Conservation (phyloP, 2,888 invertebrate species). For the Hirtodrosophila trivittata region DNA sequence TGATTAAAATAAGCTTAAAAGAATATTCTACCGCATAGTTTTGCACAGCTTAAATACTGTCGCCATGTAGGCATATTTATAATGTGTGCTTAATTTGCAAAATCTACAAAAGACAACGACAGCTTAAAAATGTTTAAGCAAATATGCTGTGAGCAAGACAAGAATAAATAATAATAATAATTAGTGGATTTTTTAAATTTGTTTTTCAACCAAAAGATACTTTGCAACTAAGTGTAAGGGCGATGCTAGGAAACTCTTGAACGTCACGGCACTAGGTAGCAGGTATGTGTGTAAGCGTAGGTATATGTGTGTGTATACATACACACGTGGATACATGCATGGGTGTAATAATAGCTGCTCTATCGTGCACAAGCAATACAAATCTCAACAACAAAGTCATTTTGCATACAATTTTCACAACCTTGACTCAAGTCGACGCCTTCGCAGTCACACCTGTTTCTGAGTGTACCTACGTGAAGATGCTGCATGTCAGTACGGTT, state of each 20-base stretch:
- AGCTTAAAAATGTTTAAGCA: too few relatives aligned
- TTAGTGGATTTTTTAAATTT: conserved; percentile 46
- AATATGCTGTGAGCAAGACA: too few relatives aligned
- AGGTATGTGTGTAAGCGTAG: conserved; percentile 6
- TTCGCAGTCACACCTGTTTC: conserved; percentile 26
- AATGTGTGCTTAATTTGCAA: too few relatives aligned
- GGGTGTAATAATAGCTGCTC: conserved; percentile 41
- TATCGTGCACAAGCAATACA: conserved; percentile 49
- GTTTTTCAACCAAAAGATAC: conserved; percentile 24
- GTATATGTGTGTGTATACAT: conserved; percentile 6
- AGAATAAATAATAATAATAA: conserved; percentile 5
- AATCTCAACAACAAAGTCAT: conserved; percentile 73
- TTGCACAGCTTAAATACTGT: too few relatives aligned
- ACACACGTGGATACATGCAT: not conserved
- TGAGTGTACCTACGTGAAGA: conserved; percentile 15
- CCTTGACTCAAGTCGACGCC: conserved; percentile 64
- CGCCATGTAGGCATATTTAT: too few relatives aligned
- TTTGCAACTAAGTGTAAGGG: conserved; percentile 25
- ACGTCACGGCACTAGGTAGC: conserved; percentile 10
- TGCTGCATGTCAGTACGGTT: conserved; percentile 25
- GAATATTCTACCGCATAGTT: too few relatives aligned
- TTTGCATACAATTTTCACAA: conserved; percentile 67
- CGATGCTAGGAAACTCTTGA: conserved; percentile 42
- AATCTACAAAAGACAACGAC: too few relatives aligned
- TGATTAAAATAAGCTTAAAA: too few relatives aligned